These are phyloP conservation scores for Busseola fusca DNA, from an alignment of 2,888 invertebrate genomes.

Conservation along the genomic window DNA sequence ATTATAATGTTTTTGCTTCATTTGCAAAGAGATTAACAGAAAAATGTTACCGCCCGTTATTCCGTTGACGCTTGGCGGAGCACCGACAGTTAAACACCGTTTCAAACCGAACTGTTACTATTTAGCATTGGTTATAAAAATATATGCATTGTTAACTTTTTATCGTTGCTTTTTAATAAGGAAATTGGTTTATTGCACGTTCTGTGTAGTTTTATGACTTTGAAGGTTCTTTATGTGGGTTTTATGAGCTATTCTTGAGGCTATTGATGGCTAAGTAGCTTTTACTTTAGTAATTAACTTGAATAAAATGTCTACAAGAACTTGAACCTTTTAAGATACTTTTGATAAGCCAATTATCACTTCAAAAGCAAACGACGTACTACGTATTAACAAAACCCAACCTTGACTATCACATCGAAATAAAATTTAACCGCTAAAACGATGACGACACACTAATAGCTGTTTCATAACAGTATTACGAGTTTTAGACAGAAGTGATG, in stretches of 20 bases:
- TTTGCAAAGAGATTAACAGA: slow-evolving; percentile 68
- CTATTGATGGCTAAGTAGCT: slow-evolving; percentile 6
- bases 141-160: slow-evolving; percentile 55
- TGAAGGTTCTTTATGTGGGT: slow-evolving; percentile 6
- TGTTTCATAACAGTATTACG: slow-evolving; percentile 87
- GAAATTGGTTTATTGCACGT: slow-evolving; percentile 48
- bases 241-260: slow-evolving; percentile 9
- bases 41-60: slow-evolving; percentile 72
- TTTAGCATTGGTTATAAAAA: slow-evolving; percentile 65
- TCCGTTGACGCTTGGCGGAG: slow-evolving; percentile 73
- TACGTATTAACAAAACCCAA: slow-evolving; percentile 49
- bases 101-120: slow-evolving; percentile 73
- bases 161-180: slow-evolving; percentile 53
- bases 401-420: slow-evolving; percentile 46
- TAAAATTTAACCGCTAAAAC: slow-evolving; percentile 69
- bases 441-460: slow-evolving; percentile 81
- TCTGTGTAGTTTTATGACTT: slow-evolving; percentile 20
- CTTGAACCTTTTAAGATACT: not conserved
- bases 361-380: slow-evolving; percentile 27
- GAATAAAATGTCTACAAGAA: not conserved
- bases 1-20: slow-evolving; percentile 56
- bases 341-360: slow-evolving; percentile 32
- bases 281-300: not conserved
- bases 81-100: slow-evolving; percentile 80
- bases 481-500: slow-evolving; percentile 79